Evolutionary conservation across 2,888 invertebrate genomes (phyloP).

Genomic region (Drosophila putrida): DNA sequence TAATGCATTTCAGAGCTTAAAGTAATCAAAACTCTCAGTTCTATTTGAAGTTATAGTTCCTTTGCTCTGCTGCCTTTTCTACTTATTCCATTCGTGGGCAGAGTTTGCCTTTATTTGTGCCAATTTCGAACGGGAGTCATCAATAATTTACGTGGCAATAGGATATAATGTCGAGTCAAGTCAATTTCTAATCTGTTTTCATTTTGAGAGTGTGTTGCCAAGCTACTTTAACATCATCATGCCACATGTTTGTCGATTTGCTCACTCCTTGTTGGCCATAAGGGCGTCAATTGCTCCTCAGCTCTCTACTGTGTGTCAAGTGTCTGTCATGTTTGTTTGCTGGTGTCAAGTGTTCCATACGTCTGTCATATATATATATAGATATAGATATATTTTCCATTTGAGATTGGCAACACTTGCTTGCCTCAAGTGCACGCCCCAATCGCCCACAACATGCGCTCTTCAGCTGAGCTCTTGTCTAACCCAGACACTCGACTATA

Average conservation of each 20-base stretch:
- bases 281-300: constrained; percentile 22
- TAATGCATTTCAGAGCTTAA: constrained; percentile 8
- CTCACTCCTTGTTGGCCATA: constrained; percentile 10
- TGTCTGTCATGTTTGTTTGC: constrained; percentile 45
- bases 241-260: constrained; percentile 38
- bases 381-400: constrained; percentile 19
- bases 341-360: constrained; percentile 1
- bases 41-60: neutral
- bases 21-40: constrained; percentile 4
- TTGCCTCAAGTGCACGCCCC: constrained; percentile 31
- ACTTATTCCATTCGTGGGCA: neutral
- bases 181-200: constrained; percentile 58
- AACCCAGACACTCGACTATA: neutral
- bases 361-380: constrained; percentile 6
- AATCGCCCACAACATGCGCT: neutral
- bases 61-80: neutral
- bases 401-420: constrained; percentile 60
- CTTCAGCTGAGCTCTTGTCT: constrained; percentile 9
- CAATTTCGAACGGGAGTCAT: constrained; percentile 23
- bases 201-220: constrained; percentile 14
- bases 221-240: neutral
- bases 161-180: constrained; percentile 33
- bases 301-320: constrained; percentile 54
- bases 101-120: constrained; percentile 13
- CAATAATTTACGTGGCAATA: constrained; percentile 34